Evolutionary conservation across 2,888 invertebrate genomes (phyloP), one percentile per base, ranked within the genome.

Genomic region (Drosophila merina): DNA sequence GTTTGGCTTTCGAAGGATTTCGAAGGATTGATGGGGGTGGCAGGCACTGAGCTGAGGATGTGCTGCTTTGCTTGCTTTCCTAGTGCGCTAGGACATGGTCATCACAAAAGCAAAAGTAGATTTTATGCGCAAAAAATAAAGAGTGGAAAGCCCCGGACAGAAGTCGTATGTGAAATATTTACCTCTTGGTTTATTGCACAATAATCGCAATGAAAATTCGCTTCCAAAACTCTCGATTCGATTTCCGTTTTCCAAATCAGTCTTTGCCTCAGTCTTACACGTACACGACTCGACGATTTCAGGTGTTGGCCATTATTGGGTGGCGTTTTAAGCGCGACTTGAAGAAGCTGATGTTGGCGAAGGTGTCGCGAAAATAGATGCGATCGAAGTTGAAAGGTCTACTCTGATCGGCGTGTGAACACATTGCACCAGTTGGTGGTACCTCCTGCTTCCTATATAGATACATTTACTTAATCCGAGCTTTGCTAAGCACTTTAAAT

Each of bases 311-410:
- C 74, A 78, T 66, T 60, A 66, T 67, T 55, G 48, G 66, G 28
- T 52, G 25, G 72, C 83, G 76, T 86, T 91, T 91, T 88, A 91
- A 90, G 83, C 91, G 91, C 84, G 91, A 91, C 79, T 91, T 91
- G 79, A 91, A 91, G 79, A 91, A 90, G 78, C 90, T 90, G 77
- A 91, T 90, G 74, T 85, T 88, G 72, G 88, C 90, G 86, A 90
- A 91, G 66, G 88, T 86, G 86, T 90, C 89, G 88, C 90, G 91
- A 88, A 90, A 90, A 76, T 89, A 90, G 77, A 89, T 86, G 64
- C 89, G 88, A 90, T 90, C 59, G 74, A 83, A 84, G 73, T 77
- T 63, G 50, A 79, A 72, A 66, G 76, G 71, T 84, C 86, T 89
- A 72, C 86, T 79, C 62, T 79, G 62, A 52, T 64, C 51, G 62